Base-by-base conservation (phyloP, 2,797 vertebrate genomes). In the Melanotaenia pygmaea region DNA sequence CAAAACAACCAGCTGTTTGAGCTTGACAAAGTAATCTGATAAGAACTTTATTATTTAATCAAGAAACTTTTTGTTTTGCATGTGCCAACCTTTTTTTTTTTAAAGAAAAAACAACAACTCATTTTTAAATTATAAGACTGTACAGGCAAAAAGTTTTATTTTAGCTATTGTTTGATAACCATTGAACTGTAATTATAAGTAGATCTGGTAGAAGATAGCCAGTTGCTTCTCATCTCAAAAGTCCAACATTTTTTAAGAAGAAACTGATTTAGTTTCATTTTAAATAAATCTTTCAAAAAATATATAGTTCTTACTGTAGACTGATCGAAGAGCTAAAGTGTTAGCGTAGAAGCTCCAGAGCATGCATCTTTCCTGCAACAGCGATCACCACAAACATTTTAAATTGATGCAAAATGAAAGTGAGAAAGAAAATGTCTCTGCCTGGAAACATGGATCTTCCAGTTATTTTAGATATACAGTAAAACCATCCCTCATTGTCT, bases 31-130 rank as follows among this genome's bases (percentile, higher is more conserved):
- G 6, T 56, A 28, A 30, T 14, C 16, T 18, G 16, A 30, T 7
- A 8, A 7, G 1, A 30, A 16, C 5, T 16, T 57, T 4, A 57
- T 57, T 57, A 32, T 73, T 75, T 64, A 77, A 75, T 72, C 28
- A 70, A 9, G 6, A 18, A 57, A 57, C 47, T 18, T 47, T 50
- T 50, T 22, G 2, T 22, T 10, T 32, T 57, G 35, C 43, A 67
- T 65, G 88, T 91, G 91, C 88, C 91, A 92, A 86, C n/a, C 61
- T 77, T 43, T 22, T 57, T 28, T 67, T n/a, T 37, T 37, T 34
- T 34, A 0, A 28, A 38, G 9, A 30, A 11, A 34, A 30, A 14
- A 30, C 47, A 38, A 2, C 24, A n/a, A 45, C 20, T 69, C 74
- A 67, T 63, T 72, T 51, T 80, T 37, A 64, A 77, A 72, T n/a